phyloP scores from a whole-genome alignment of 2,888 invertebrate genomes.

The Octonoba sinensis region DNA sequence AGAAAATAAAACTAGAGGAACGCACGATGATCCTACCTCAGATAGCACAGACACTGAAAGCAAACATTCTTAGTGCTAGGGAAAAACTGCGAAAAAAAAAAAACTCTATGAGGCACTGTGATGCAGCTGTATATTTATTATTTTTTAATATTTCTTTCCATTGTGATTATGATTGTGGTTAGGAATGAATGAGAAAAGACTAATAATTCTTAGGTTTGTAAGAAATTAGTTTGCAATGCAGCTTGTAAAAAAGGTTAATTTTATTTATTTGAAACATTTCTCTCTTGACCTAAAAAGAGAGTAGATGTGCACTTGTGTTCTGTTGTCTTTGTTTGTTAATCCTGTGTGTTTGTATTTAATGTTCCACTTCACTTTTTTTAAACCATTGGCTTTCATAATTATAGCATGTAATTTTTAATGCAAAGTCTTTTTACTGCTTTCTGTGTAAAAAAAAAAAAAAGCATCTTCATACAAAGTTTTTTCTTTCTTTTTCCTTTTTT shows the following conservation, averaged over 20 bases:
- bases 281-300: conserved; percentile 16
- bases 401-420: conserved; percentile 38
- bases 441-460: conserved; percentile 24
- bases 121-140: conserved; percentile 64
- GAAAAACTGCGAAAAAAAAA: conserved; percentile 25
- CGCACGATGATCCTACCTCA: conserved; percentile 65
- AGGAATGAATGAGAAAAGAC: conserved; percentile 48
- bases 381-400: conserved; percentile 38
- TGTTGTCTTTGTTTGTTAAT: conserved; percentile 47
- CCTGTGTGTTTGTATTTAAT: conserved; percentile 35
- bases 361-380: conserved; percentile 35
- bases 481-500: not conserved
- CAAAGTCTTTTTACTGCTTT: conserved; percentile 16
- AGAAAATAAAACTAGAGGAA: conserved; percentile 63
- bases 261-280: conserved; percentile 51
- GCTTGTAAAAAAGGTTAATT: conserved; percentile 53
- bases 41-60: conserved; percentile 64
- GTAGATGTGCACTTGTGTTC: conserved; percentile 20
- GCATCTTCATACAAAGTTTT: conserved; percentile 19
- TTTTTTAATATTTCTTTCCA: conserved; percentile 60
- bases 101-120: conserved; percentile 54
- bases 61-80: conserved; percentile 59
- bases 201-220: conserved; percentile 20
- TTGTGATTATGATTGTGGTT: conserved; percentile 64
- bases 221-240: conserved; percentile 35